phyloP scores from a whole-genome alignment of 2,888 invertebrate genomes.

The Ophion costatus region DNA sequence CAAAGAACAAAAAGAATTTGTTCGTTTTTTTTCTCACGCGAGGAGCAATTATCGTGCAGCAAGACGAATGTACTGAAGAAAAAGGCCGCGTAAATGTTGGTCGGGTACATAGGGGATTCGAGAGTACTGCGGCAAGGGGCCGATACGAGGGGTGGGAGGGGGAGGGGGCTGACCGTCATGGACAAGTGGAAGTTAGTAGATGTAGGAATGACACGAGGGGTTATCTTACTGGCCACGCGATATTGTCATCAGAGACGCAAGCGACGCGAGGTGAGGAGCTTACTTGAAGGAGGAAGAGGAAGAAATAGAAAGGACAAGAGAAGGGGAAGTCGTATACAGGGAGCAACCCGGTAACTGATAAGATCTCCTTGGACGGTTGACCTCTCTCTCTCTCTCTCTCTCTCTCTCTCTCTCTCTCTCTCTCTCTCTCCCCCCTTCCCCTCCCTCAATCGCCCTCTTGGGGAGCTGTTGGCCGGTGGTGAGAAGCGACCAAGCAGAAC shows the following conservation, averaged over 20 bases:
- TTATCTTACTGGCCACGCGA: slow-evolving; percentile 83
- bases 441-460: background rate
- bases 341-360: slow-evolving; percentile 62
- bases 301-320: slow-evolving; percentile 48
- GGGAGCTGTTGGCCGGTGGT: slow-evolving; percentile 33
- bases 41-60: slow-evolving; percentile 31
- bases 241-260: slow-evolving; percentile 82
- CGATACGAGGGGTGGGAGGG: slow-evolving; percentile 7
- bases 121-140: slow-evolving; percentile 3
- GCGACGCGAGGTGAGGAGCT: slow-evolving; percentile 63
- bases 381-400: background rate
- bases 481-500: slow-evolving; percentile 57
- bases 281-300: slow-evolving; percentile 9
- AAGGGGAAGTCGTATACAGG: slow-evolving; percentile 65
- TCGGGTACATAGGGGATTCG: slow-evolving; percentile 25
- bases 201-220: slow-evolving; percentile 83
- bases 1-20: slow-evolving; percentile 8
- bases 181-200: slow-evolving; percentile 79
- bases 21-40: slow-evolving; percentile 16
- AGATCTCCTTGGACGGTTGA: slow-evolving; percentile 67
- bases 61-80: slow-evolving; percentile 27
- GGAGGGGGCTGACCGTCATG: slow-evolving; percentile 58
- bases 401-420: slow-evolving; percentile 1
- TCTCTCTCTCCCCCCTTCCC: no score
- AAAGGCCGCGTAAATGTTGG: slow-evolving; percentile 3